These are phyloP conservation scores for Idaea dimidiata DNA, from an alignment of 2,888 invertebrate species.

Conservation along the genomic window DNA sequence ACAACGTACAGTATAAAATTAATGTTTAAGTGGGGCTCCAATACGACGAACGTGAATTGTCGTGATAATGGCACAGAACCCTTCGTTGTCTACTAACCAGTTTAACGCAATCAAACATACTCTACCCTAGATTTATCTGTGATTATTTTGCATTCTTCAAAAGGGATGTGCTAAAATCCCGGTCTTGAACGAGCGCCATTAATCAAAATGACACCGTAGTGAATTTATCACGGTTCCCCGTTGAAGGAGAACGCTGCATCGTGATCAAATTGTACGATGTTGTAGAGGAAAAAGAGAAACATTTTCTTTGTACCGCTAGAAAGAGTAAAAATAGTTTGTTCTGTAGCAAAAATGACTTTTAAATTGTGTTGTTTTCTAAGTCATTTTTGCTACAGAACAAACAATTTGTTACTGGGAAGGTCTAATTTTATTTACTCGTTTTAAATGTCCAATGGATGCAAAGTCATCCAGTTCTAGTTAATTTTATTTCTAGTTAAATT, in stretches of 20 bases:
- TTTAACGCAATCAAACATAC: conserved; percentile 6
- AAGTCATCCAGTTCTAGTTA: too few species aligned
- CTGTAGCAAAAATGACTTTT: too few species aligned
- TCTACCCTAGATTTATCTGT: not conserved
- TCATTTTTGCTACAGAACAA: too few species aligned
- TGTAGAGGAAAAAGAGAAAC: not conserved
- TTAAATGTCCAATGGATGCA: too few species aligned
- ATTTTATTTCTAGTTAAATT: too few species aligned
- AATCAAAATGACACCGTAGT: not conserved
- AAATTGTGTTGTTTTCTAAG: too few species aligned
- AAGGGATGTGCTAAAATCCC: not conserved
- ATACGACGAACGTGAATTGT: too few species aligned
- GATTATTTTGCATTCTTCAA: conserved; percentile 2
- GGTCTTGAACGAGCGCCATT: not conserved
- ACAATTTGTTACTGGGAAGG: too few species aligned
- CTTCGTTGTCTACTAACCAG: not conserved
- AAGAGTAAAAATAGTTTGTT: not conserved
- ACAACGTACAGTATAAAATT: too few species aligned
- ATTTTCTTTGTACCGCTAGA: not conserved
- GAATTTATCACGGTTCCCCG: not conserved
- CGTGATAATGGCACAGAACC: too few species aligned
- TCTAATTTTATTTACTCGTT: too few species aligned
- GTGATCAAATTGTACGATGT: not conserved
- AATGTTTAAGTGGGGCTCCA: too few species aligned
- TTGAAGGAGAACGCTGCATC: not conserved